Conservation (phyloP, 2,888 invertebrate species). For the Tetramorium bicarinatum region DNA sequence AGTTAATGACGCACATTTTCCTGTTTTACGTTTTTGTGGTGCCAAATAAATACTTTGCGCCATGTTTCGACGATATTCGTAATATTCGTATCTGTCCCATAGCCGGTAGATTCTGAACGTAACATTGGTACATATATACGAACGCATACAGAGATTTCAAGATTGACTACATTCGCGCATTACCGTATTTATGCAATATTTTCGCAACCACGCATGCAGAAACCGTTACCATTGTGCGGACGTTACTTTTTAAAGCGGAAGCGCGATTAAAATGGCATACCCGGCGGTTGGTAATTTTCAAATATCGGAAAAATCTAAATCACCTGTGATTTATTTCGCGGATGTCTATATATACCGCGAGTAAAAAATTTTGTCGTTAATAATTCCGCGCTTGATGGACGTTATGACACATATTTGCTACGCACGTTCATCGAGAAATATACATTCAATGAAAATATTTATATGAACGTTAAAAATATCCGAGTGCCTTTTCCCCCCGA, state of each 20-base stretch:
- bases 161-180: conserved; percentile 11
- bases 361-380: conserved; percentile 8
- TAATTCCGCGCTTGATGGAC: conserved; percentile 3
- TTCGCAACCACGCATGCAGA: conserved; percentile 23
- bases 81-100: not conserved
- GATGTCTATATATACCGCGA: not conserved
- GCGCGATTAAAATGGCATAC: conserved; percentile 37
- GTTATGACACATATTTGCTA: not conserved
- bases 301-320: conserved; percentile 35
- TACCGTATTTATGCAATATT: conserved; percentile 23
- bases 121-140: not conserved
- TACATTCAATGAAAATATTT: not conserved
- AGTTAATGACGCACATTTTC: not conserved
- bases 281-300: conserved; percentile 14
- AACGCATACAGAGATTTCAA: not conserved
- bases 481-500: not conserved
- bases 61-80: not conserved
- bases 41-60: not conserved
- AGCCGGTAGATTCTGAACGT: too few species aligned
- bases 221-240: conserved; percentile 16
- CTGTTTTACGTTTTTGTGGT: not conserved
- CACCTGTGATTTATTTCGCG: conserved; percentile 27
- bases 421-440: not conserved
- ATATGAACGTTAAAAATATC: not conserved
- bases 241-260: conserved; percentile 26